Percentiles rank a stretch among this genome's conserved stretches.
These are phyloP conservation scores for Eulemur mongoz DNA, from an alignment of 2,797 vertebrate species.

Conservation along the genomic window DNA sequence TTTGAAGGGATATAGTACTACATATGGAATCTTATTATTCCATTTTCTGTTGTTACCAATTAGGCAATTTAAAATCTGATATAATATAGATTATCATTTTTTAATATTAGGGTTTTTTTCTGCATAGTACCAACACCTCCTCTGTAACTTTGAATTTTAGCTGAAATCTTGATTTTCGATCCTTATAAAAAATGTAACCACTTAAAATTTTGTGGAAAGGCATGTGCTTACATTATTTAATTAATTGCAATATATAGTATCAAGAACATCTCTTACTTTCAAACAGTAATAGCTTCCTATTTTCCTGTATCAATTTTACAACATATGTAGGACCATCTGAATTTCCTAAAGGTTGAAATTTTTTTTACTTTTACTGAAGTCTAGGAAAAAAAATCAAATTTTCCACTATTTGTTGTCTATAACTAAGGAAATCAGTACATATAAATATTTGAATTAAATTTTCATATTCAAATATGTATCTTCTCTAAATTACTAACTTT, in stretches of 20 bases:
- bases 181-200: neutral
- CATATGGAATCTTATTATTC: neutral
- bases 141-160: neutral
- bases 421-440: neutral
- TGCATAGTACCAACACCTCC: neutral
- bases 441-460: neutral
- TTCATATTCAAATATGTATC: neutral
- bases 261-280: neutral
- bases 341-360: neutral
- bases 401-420: neutral
- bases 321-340: neutral
- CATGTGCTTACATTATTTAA: neutral
- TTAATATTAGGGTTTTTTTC: neutral
- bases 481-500: constrained; percentile 9
- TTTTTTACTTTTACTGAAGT: neutral
- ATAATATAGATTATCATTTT: neutral
- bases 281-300: neutral
- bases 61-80: neutral
- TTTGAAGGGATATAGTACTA: neutral
- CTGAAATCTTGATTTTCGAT: neutral
- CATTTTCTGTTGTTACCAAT: neutral
- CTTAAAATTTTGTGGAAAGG: neutral
- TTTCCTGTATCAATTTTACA: neutral
- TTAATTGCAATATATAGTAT: neutral
- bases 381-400: neutral